Evolutionary conservation across 64 coral and sea anemone species (phyloP), one percentile per base, ranked within the genome.

Genomic region (Actinia tenebrosa): DNA sequence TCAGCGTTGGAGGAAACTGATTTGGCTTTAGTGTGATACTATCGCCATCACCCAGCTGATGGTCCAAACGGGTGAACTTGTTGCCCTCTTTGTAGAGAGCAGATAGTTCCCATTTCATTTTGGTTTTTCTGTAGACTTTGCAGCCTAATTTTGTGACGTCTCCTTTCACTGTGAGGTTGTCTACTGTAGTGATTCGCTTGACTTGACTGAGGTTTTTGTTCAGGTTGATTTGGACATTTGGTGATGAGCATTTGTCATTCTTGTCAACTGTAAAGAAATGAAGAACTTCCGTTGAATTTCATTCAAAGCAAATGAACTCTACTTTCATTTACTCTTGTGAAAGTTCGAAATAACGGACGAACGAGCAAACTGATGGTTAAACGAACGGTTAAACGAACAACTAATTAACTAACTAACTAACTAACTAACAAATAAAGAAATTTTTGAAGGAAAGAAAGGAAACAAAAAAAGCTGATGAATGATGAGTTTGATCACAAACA

Each of bases 121-220:
- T 50, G 15, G 79, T 50, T 81, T 81, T 81, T 53, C 50, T 45
- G 50, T 50, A 81, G 44, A 81, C 50, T 81, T 81, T 81, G 22
- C 79, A 81, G n/a, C 69, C 69, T 9, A 42, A 75, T 11, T 75
- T 75, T 5, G 5, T 45, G 42, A 50, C 1, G 16, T 81, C 7
- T 18, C 45, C 79, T 13, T 81, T 53, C 45, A 53, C 22, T 20
- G 9, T 81, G 5, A 81, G 44, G 44, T 81, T 16, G 44, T 81
- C 22, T 53, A 44, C 46, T 22, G 44, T 81, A 1, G 50, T 45
- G 79, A 81, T 81, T 52, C 43, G 44, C 53, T 45, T 81, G 44
- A 53, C 45, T 7, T 81, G 18, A 7, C 8, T 37, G 10, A 53
- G 16, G 7, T 47, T 45, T 50, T 45, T 45, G 45, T n/a, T 81